Conservation (phyloP, 2,113 vertebrate genomes). For the Odocoileus hemionus region DNA sequence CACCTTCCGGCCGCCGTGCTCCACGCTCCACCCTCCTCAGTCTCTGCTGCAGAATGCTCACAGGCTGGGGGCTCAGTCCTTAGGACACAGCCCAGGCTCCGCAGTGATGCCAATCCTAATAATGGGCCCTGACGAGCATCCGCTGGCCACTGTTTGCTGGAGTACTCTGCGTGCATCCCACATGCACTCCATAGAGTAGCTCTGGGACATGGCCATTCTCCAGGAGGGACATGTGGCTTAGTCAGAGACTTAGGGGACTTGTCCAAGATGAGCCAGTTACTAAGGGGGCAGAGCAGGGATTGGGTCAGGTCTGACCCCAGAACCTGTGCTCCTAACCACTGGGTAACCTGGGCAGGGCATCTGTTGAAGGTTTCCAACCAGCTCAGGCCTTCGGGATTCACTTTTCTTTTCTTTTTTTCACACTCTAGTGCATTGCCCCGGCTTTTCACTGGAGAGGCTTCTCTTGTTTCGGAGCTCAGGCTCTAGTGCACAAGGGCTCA, state of each 20-base stretch:
- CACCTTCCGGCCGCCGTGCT: not conserved
- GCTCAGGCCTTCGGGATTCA: not conserved
- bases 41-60: not conserved
- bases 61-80: not conserved
- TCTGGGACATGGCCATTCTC: not conserved
- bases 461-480: not conserved
- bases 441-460: not conserved
- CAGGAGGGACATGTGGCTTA: not conserved
- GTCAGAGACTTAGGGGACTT: not conserved
- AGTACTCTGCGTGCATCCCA: accelerated
- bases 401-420: not conserved
- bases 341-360: accelerated
- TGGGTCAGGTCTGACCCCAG: not conserved
- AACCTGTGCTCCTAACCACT: not conserved
- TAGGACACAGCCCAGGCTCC: not conserved
- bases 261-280: not conserved
- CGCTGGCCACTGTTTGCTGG: not conserved
- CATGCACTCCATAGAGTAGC: accelerated
- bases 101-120: accelerated
- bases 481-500: not conserved
- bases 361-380: not conserved
- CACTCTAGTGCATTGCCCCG: not conserved
- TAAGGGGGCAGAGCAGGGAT: not conserved
- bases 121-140: not conserved
- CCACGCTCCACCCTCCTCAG: not conserved